phyloP scores from a whole-genome alignment of 2,797 vertebrate genomes.

The Leucoraja ocellata region DNA sequence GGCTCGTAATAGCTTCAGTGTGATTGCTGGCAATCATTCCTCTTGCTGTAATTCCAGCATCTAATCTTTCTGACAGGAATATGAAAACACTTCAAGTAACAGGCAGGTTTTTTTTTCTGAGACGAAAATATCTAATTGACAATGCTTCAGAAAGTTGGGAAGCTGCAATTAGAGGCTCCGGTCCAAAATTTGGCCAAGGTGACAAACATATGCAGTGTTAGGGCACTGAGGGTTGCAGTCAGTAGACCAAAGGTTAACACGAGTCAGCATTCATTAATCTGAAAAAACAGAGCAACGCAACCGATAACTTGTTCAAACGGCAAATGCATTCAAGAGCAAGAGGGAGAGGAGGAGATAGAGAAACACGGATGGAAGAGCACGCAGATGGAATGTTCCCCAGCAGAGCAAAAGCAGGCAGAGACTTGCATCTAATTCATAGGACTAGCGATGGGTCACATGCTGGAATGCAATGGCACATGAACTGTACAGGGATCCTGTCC shows the following conservation, averaged over 20 bases:
- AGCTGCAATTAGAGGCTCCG: neutral
- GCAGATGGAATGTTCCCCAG: slow-evolving; percentile 54
- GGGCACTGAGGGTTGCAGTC: neutral
- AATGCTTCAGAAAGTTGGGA: neutral
- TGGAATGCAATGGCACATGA: slow-evolving; percentile 41
- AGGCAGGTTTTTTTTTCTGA: neutral
- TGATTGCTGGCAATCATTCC: neutral
- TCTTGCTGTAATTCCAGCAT: neutral
- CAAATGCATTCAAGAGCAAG: slow-evolving; percentile 56
- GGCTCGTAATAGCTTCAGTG: neutral
- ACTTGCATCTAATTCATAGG: slow-evolving; percentile 1
- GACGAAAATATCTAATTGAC: neutral
- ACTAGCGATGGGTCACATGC: neutral
- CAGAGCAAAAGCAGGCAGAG: slow-evolving; percentile 62
- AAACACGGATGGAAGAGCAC: slow-evolving; percentile 54
- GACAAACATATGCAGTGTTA: neutral
- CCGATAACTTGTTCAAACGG: slow-evolving; percentile 50
- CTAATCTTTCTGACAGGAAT: no score
- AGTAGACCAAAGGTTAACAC: slow-evolving; percentile 28
- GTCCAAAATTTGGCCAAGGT: neutral
- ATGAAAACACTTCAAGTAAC: neutral
- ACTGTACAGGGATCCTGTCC: slow-evolving; percentile 56
- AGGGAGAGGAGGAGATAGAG: slow-evolving; percentile 45
- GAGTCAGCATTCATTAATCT: neutral
- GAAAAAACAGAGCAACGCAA: slow-evolving; percentile 48